Percentiles rank a stretch among this genome's conserved stretches.
Evolutionary conservation across 2,113 vertebrate species (phyloP).

Genomic region (Andinoacara biseriatus): DNA sequence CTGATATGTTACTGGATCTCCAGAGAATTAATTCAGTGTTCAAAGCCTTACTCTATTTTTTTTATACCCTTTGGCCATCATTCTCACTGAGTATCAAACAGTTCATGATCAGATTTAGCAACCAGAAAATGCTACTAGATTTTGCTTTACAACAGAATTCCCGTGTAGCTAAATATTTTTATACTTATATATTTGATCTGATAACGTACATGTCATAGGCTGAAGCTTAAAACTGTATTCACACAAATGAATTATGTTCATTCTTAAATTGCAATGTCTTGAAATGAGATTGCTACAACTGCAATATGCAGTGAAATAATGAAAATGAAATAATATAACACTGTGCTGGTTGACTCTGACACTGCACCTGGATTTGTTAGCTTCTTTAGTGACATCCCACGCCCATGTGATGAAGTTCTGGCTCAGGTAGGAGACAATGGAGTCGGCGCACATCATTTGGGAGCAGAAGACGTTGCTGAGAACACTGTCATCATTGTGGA

Average conservation of each 20-base stretch:
- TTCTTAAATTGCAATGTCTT: neutral
- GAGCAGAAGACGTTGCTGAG: conserved; percentile 99
- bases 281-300: neutral
- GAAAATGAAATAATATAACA: neutral
- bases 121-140: neutral
- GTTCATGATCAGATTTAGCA: neutral
- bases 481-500: conserved; percentile 99
- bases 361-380: conserved; percentile 97
- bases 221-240: neutral
- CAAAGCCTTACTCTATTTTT: neutral
- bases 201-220: neutral
- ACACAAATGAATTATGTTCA: neutral
- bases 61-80: neutral
- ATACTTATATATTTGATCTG: neutral
- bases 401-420: conserved; percentile 99
- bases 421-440: conserved; percentile 97
- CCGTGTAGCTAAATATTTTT: neutral
- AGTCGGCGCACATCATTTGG: conserved; percentile 99
- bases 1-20: neutral
- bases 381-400: conserved; percentile 98
- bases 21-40: conserved; percentile 1
- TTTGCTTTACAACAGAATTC: neutral
- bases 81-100: neutral
- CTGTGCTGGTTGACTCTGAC: neutral
- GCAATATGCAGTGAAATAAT: no score